Base-by-base conservation (phyloP, 2,797 vertebrate species). In the Danionella dracula region DNA sequence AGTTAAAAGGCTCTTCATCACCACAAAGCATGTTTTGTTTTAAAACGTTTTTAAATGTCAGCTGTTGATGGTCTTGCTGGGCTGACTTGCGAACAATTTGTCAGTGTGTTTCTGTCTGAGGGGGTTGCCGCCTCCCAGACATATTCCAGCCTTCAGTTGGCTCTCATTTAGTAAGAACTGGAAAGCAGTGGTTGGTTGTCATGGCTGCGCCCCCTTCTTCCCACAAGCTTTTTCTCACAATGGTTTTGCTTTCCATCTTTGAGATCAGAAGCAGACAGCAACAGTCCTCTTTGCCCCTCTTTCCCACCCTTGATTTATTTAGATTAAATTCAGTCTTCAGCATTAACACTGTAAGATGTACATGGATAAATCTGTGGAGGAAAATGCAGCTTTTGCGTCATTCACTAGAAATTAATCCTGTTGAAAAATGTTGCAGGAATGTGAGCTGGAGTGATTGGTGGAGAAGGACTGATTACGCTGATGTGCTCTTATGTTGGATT, bases 131-230 rank as follows among this genome's bases (percentile, higher is more conserved):
- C 71, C 68, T 63, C 57, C 56, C 63, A 74, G 63, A 67, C 62
- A 62, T 69, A 62, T 66, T 72, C 76, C 68, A 69, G 65, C 51
- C 61, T 75, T 73, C 73, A 69, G 69, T 69, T 73, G 76, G 73
- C 76, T 73, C 76, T 78, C 73, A 58, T 73, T 75, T 71, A 69
- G 66, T 72, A 73, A 75, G 72, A 71, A 68, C 73, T 45, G 73
- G 71, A 65, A 63, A 75, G 74, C 68, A 77, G 79, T 69, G 76
- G 71, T 66, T 15, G 74, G 85, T 87, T 86, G 82, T 81, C 85
- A 87, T 86, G 87, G 85, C 84, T 86, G 84, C 83, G 66, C 73
- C 78, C 78, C 71, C 79, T 69, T 71, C 79, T 69, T 71, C 80
- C 68, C 72, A 67, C 72, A 20, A 76, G 71, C 55, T 50, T 71